Evolutionary conservation across 2,113 vertebrate species (phyloP), one percentile per base, ranked within the genome.

Genomic region (Lasiurus cinereus): DNA sequence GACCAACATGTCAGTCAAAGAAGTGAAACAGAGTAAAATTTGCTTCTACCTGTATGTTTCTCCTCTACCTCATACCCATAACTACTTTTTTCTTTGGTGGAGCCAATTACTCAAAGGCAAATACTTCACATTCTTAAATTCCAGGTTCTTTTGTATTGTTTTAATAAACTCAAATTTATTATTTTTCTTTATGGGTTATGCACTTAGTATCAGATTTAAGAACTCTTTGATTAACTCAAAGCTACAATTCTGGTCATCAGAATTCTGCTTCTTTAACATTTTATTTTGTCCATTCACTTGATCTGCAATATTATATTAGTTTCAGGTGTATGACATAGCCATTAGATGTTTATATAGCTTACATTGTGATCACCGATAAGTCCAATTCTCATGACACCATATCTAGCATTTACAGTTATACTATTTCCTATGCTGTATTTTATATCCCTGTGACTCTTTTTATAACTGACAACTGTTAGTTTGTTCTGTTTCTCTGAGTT

Each of bases 221-320:
- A 93, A 72, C 56, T 76, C 36, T 43, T 77, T 79, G 72, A 78
- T 33, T 64, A 88, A 39, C 7, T 48, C 56, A 10, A 83, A 67
- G 21, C 70, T 91, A 91, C 22, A 80, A 39, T 39, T 39, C 39
- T 88, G 46, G 33, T 54, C 82, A 21, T 62, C 66, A 33, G 15
- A 73, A 54, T 94, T 85, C 70, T 86, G 64, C n/a, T 83, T 62
- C 39, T 62, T 78, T n/a, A 76, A 77, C 6, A 29, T 73, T 78
- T 78, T 54, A 33, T n/a, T 52, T 52, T 78, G 50, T 52, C 21
- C 3, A 79, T 33, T 54, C 14, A 79, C n/a, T 79, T 36, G 19
- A 36, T 79, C n/a, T 36, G 24, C 21, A 77, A 50, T 50, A 50
- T 50, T 79, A 54, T 76, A 31, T 31, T 33, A 79, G n/a, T 56